These are phyloP conservation scores for Dicaeum eximium DNA, from an alignment of 2,113 vertebrate genomes.

Conservation along the genomic window DNA sequence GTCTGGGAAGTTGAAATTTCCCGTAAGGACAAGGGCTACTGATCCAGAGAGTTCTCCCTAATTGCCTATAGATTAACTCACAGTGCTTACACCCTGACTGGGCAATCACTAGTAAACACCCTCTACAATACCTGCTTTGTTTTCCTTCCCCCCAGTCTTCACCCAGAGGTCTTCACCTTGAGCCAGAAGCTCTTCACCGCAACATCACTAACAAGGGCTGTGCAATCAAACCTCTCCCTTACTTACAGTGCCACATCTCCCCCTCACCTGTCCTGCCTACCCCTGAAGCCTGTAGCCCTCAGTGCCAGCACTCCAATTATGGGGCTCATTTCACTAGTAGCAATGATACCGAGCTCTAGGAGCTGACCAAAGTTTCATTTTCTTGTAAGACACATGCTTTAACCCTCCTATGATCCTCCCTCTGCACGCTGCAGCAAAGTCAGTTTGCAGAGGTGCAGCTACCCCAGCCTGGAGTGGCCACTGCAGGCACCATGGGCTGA, in stretches of 20 bases:
- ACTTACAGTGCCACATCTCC: not conserved
- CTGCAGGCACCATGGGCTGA: not conserved
- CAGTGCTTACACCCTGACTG: not conserved
- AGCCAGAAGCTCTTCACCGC: not conserved
- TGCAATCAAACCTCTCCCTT: not conserved
- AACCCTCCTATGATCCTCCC: not conserved
- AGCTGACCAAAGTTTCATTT: not conserved
- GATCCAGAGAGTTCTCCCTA: not conserved
- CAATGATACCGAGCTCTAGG: not conserved
- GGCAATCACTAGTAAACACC: not conserved
- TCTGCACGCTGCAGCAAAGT: not conserved
- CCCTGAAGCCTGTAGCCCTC: not conserved
- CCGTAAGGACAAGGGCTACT: not conserved
- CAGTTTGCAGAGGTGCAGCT: not conserved
- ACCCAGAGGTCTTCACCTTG: not conserved
- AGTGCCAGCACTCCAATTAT: not conserved
- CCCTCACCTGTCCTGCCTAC: not conserved
- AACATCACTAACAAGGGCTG: not conserved
- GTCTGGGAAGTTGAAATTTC: not conserved
- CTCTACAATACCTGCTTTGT: not conserved
- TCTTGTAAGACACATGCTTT: not conserved
- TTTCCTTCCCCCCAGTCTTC: not conserved
- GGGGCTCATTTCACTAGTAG: not conserved
- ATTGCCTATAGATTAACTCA: not conserved
- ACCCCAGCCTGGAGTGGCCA: not conserved